Evolutionary conservation across 2,888 invertebrate species (phyloP), one percentile per base, ranked within the genome.

Genomic region (Platyscelio sp.): DNA sequence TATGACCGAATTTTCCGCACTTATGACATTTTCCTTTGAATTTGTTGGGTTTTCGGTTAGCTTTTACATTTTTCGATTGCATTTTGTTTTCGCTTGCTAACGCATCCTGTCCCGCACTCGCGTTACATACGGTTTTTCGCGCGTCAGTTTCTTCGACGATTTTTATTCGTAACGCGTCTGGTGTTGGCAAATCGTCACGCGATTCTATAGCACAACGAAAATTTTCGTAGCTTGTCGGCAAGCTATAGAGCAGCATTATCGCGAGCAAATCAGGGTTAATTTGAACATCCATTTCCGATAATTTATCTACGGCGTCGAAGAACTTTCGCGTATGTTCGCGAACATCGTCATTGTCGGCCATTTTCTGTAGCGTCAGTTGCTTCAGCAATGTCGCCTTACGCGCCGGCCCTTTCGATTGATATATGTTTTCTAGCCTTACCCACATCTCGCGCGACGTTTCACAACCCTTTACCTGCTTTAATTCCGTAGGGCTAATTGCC

Each of bases 301-400:
- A 63, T 79, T 92, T 93, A 51, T 90, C 90, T 6, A 94, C 91
- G 3, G 89, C 86, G 20, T 92, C 92, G 68, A 93, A 91, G 76
- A 93, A 92, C 24, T 87, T 88, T 27, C 86, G 87, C 5, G 93
- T 40, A 83, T 93, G 92, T 9, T 91, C 89, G 18, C 91, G 86
- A 1, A 93, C 87, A 70, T 93, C 91, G 2, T 87, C 89, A 6
- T 81, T 80, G 20, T 92, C 90, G n/a, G 63, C 33, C 92, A 94
- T 92, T 29, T 89, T 89, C 13, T 89, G 90, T 7, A 92, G 70
- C 4, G 90, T 89, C 3, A 94, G 83, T 56, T 91, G 87, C 67
- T 94, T 94, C 20, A 94, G 78, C 9, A 94, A 80, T 5, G 91
- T 92, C 0, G 93, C 94, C 77, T 94, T 94, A 49, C 91, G 80